These are phyloP conservation scores for Deroptyus accipitrinus DNA, from an alignment of 2,113 vertebrate species.

Conservation along the genomic window DNA sequence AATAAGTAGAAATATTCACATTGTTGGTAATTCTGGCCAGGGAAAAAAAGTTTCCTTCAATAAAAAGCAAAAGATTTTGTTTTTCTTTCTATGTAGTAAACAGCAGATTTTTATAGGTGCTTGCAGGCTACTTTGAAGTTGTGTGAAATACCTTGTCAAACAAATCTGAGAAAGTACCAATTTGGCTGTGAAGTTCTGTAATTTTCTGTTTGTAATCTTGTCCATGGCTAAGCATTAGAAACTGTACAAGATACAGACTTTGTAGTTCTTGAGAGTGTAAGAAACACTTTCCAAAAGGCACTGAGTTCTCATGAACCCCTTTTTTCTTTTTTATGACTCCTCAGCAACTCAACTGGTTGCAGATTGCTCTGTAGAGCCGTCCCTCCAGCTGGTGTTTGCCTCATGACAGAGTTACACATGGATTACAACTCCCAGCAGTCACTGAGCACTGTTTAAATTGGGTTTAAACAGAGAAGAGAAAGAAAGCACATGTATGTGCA, in stretches of 20 bases:
- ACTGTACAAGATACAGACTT: neutral
- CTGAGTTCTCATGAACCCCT: neutral
- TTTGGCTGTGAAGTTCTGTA: slow-evolving; percentile 30
- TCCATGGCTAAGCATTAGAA: neutral
- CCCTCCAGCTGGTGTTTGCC: slow-evolving; percentile 39
- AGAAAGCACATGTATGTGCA: neutral
- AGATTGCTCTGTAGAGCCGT: neutral
- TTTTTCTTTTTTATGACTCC: slow-evolving; percentile 9
- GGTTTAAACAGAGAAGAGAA: slow-evolving; percentile 36
- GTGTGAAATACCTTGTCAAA: slow-evolving; percentile 36
- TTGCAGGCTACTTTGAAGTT: neutral
- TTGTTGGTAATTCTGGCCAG: neutral
- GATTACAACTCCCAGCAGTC: slow-evolving; percentile 33
- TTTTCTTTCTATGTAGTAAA: neutral
- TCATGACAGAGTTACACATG: slow-evolving; percentile 17
- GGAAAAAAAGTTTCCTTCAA: neutral
- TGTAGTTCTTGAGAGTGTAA: neutral
- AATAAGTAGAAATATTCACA: neutral
- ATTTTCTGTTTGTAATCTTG: slow-evolving; percentile 3
- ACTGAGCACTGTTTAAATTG: slow-evolving; percentile 27
- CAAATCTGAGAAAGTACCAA: neutral
- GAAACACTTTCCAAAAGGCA: slow-evolving; percentile 48
- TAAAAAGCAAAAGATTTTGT: neutral
- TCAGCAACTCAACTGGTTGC: neutral
- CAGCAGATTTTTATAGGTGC: neutral